Percentiles rank a stretch among this genome's conserved stretches.
These are phyloP conservation scores for Clarias magur DNA, from an alignment of 2,113 vertebrate genomes.

Conservation along the genomic window DNA sequence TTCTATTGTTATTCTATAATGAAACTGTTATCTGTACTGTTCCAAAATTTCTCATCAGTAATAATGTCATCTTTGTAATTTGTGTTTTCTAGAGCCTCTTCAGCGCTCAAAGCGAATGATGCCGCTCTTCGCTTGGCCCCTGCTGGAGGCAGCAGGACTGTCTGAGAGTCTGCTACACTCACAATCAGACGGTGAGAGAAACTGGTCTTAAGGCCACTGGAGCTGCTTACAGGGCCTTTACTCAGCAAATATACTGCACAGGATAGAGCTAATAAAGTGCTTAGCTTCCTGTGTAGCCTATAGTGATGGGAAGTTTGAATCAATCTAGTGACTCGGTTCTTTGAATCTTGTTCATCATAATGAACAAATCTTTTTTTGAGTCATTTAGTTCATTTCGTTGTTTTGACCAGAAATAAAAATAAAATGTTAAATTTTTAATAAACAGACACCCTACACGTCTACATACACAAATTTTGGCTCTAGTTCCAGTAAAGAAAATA, in stretches of 20 bases:
- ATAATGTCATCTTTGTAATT: background rate
- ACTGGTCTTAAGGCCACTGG: background rate
- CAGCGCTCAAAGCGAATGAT: slow-evolving; percentile 56
- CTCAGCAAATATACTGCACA: background rate
- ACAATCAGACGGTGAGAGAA: slow-evolving; percentile 57
- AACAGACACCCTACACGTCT: too few species aligned
- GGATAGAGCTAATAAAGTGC: background rate
- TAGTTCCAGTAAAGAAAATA: too few species aligned
- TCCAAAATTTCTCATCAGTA: background rate
- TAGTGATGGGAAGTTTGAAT: too few species aligned
- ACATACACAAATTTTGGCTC: too few species aligned
- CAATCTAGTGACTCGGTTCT: too few species aligned
- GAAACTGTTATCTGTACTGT: background rate
- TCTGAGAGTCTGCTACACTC: slow-evolving; percentile 52
- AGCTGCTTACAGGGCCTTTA: background rate
- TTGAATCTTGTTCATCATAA: too few species aligned
- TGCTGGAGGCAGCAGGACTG: slow-evolving; percentile 67
- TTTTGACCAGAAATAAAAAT: too few species aligned
- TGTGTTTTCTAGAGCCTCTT: slow-evolving; percentile 21
- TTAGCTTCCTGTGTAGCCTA: background rate
- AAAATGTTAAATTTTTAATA: too few species aligned
- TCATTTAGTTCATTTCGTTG: too few species aligned
- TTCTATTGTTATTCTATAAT: background rate
- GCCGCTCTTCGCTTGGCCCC: slow-evolving; percentile 66
- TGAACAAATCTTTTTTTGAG: too few species aligned